phyloP scores from a whole-genome alignment of 2,113 vertebrate genomes.

The Rissa tridactyla region DNA sequence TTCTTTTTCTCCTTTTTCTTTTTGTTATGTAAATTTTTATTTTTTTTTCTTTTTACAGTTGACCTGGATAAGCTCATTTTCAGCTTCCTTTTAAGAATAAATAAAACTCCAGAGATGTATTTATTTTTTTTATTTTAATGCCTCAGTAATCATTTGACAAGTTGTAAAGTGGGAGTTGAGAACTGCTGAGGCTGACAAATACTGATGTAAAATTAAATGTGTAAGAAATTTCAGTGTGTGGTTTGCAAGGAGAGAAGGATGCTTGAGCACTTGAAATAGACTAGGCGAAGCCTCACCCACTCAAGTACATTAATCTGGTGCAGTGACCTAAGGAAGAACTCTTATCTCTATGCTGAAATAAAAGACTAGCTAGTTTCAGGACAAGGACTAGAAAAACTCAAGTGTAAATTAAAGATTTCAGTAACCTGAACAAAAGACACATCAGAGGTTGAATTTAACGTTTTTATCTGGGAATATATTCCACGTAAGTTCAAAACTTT shows the following conservation, averaged over 20 bases:
- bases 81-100: background rate
- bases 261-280: background rate
- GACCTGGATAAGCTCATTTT: background rate
- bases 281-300: background rate
- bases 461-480: background rate
- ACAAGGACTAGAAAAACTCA: background rate
- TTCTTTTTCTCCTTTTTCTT: background rate
- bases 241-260: background rate
- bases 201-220: conserved; percentile 21
- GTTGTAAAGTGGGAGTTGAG: conserved; percentile 15
- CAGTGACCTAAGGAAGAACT: background rate
- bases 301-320: background rate
- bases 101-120: background rate
- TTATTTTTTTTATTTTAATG: background rate
- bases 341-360: background rate
- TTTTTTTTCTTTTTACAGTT: background rate
- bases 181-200: conserved; percentile 12
- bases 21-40: background rate
- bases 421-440: background rate
- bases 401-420: background rate
- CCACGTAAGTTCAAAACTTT: background rate
- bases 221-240: background rate
- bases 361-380: background rate
- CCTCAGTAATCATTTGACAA: background rate
- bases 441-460: background rate